Conservation (phyloP, 2,113 vertebrate species). For the Erpornis zantholeuca region DNA sequence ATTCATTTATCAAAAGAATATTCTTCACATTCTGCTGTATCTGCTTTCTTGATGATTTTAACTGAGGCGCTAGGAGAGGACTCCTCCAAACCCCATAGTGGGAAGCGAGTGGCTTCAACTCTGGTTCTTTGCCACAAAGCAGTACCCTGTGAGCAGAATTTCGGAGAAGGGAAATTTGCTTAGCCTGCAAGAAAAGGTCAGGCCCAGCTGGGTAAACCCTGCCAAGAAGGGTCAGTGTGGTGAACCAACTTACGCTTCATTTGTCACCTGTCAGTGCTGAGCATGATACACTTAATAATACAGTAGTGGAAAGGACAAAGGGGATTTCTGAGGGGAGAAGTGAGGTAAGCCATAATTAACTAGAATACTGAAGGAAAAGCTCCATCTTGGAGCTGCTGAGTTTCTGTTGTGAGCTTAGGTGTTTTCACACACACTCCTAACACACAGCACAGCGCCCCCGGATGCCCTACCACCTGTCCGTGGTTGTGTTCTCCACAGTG, state of each 20-base stretch:
- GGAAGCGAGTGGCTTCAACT: background rate
- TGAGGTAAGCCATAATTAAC: constrained; percentile 16
- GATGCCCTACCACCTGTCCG: background rate
- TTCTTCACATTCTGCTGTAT: background rate
- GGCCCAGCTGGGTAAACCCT: background rate
- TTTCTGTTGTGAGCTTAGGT: background rate
- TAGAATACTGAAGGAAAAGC: background rate
- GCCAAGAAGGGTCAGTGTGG: constrained; percentile 23
- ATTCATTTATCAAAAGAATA: background rate
- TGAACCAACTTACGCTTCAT: constrained; percentile 10
- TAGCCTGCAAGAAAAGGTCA: constrained; percentile 15
- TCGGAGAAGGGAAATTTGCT: constrained; percentile 25
- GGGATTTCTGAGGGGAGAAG: background rate
- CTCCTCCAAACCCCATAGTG: background rate
- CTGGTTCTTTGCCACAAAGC: background rate
- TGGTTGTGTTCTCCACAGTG: background rate
- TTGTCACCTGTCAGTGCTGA: constrained; percentile 49
- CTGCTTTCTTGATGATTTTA: background rate
- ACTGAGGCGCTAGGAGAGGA: background rate
- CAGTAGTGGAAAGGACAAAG: background rate
- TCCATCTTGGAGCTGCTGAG: background rate
- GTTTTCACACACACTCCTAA: background rate
- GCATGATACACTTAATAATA: background rate
- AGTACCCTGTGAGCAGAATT: background rate
- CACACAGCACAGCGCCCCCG: background rate